A percentile compares a stretch with the other conserved stretches of the same genome.
phyloP scores from a whole-genome alignment of 2,113 vertebrate genomes.

The Seriola aureovittata region DNA sequence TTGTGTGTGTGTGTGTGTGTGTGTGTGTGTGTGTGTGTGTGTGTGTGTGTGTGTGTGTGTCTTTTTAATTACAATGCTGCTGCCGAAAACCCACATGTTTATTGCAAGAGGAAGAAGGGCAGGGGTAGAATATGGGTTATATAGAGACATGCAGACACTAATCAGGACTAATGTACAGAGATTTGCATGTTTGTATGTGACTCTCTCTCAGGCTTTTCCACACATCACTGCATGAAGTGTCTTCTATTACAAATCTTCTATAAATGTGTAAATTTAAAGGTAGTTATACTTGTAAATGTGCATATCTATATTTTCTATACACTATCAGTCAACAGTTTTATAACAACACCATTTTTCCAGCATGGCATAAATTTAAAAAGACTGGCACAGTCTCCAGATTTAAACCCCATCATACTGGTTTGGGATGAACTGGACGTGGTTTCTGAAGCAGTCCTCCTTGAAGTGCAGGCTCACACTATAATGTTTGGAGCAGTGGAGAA shows the following conservation, averaged over 20 bases:
- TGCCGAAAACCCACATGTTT: not conserved
- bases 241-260: not conserved
- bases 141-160: not conserved
- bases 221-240: not conserved
- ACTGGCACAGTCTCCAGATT: no score
- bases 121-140: not conserved
- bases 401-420: no score
- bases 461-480: no score
- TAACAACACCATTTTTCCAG: no score
- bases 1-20: not conserved
- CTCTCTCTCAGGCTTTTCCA: not conserved
- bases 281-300: not conserved
- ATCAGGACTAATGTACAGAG: not conserved
- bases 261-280: not conserved
- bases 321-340: no score
- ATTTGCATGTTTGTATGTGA: not conserved
- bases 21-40: not conserved
- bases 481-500: no score
- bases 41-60: not conserved
- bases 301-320: not conserved
- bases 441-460: no score
- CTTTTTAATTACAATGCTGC: not conserved
- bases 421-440: no score
- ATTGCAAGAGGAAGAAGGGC: not conserved
- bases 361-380: no score